These are phyloP conservation scores for Aphrocallistes beatrix DNA, from an alignment of 37 sponge, comb jelly and placozoan species.

Conservation along the genomic window DNA sequence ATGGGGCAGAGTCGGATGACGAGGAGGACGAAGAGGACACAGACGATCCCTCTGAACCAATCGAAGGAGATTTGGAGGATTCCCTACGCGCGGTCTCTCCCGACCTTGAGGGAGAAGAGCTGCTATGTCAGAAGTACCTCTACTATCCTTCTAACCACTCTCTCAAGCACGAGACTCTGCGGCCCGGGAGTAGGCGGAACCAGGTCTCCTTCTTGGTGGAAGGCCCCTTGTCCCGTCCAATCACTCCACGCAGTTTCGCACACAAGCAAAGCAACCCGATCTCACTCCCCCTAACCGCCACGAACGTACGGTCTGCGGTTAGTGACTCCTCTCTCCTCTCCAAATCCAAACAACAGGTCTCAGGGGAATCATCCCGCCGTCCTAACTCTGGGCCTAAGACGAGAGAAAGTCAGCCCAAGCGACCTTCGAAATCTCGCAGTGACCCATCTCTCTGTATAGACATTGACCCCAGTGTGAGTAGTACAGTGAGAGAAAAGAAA, in stretches of 20 bases:
- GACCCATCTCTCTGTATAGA: neutral
- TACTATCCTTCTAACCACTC: neutral
- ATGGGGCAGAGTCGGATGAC: neutral
- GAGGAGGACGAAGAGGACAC: slow-evolving; percentile 16
- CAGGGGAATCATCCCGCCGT: neutral
- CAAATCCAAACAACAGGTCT: neutral
- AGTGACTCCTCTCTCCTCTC: neutral
- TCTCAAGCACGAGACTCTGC: neutral
- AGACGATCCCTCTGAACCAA: neutral
- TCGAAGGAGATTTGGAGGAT: neutral
- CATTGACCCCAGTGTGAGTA: neutral
- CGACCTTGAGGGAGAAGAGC: neutral
- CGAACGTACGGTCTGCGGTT: neutral
- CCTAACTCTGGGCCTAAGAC: neutral
- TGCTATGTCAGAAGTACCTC: neutral
- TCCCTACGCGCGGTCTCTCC: neutral
- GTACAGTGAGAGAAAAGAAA: neutral
- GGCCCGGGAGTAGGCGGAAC: neutral
- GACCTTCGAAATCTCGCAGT: neutral
- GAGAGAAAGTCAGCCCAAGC: neutral
- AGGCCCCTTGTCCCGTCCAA: neutral
- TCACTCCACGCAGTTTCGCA: neutral
- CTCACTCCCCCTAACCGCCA: neutral
- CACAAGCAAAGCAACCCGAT: neutral
- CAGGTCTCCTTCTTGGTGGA: neutral